A percentile compares a stretch with the other conserved stretches of the same genome.
Evolutionary conservation across 2,797 vertebrate genomes (phyloP).

Genomic region (Selene dorsalis): DNA sequence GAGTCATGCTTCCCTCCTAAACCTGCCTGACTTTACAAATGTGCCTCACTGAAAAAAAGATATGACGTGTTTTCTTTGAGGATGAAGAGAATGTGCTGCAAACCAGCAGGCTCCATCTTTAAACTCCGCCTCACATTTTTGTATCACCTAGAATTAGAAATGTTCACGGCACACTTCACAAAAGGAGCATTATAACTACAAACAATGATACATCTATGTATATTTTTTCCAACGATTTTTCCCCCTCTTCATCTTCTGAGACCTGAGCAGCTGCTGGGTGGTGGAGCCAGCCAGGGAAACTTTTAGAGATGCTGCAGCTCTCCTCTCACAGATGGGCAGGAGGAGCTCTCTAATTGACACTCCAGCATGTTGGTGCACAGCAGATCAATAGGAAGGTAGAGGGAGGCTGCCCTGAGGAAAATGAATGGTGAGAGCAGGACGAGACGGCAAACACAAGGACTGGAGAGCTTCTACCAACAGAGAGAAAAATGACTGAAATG

Average conservation of each 20-base stretch:
- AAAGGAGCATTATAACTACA: constrained; percentile 50
- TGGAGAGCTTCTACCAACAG: constrained; percentile 26
- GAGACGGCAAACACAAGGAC: constrained; percentile 41
- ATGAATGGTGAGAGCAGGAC: constrained; percentile 60
- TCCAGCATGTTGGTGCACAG: constrained; percentile 76
- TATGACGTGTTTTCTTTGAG: no score
- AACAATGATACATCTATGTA: constrained; percentile 54
- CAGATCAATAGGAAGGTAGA: constrained; percentile 78
- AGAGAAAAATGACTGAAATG: constrained; percentile 45
- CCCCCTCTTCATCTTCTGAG: constrained; percentile 52
- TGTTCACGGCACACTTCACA: constrained; percentile 51
- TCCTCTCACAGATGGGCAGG: constrained; percentile 73
- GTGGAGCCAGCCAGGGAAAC: constrained; percentile 51
- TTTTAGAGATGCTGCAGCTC: constrained; percentile 62
- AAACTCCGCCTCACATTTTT: constrained; percentile 31
- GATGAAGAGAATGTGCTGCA: neutral
- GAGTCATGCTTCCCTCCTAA: constrained; percentile 5
- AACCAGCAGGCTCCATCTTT: constrained; percentile 9
- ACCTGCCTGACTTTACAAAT: constrained; percentile 40
- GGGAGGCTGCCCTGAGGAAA: constrained; percentile 67
- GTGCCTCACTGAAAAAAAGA: constrained; percentile 25
- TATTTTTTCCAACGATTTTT: constrained; percentile 60
- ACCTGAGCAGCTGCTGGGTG: constrained; percentile 62
- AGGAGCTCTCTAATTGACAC: constrained; percentile 79
- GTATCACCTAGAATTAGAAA: constrained; percentile 46